Conservation (phyloP, 2,797 vertebrate species). For the Crypturellus tataupa region DNA sequence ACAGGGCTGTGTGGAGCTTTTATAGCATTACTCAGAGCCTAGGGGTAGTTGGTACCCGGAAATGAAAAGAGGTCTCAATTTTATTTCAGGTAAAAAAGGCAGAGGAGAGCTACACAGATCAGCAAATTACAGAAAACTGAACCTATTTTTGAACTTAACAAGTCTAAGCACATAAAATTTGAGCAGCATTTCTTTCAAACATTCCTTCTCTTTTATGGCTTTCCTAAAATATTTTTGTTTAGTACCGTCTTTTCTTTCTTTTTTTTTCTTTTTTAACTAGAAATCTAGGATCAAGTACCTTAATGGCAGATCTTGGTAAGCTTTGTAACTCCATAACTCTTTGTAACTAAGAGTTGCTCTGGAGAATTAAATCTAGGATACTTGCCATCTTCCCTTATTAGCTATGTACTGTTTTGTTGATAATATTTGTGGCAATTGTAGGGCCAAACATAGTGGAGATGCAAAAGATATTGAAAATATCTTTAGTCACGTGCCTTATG, state of each 20-base stretch:
- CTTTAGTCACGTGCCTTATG: slow-evolving; percentile 39
- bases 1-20: neutral
- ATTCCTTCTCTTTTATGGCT: neutral
- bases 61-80: neutral
- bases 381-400: neutral
- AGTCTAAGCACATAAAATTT: neutral
- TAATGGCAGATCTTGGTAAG: neutral
- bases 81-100: neutral
- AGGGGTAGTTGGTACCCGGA: neutral
- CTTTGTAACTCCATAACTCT: neutral
- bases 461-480: neutral
- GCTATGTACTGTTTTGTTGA: neutral
- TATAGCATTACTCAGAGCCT: neutral
- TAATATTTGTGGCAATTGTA: neutral
- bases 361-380: neutral
- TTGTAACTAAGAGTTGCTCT: neutral
- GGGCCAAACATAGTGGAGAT: neutral
- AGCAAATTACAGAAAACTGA: neutral
- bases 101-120: neutral
- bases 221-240: neutral
- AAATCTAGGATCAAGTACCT: neutral
- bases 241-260: neutral
- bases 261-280: neutral
- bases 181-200: neutral
- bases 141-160: neutral